phyloP scores from a whole-genome alignment of 2,113 vertebrate species.

The Colossoma macropomum region DNA sequence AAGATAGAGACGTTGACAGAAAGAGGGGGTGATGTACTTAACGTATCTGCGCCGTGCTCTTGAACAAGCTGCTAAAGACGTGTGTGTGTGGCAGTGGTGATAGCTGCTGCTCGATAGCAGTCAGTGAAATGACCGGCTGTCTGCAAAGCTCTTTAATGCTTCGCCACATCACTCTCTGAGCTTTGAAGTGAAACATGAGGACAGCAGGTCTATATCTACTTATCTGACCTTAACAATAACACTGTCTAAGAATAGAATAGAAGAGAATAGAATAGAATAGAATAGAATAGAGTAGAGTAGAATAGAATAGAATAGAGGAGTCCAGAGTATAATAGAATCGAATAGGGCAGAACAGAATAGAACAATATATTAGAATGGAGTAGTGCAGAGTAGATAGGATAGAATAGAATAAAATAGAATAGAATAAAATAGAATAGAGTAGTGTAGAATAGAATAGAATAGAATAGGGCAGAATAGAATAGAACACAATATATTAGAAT shows the following conservation, averaged over 20 bases:
- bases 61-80: slow-evolving; percentile 77
- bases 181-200: slow-evolving; percentile 74
- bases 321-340: not conserved
- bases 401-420: not conserved
- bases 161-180: slow-evolving; percentile 71
- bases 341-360: not conserved
- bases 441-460: not conserved
- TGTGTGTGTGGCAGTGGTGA: slow-evolving; percentile 68
- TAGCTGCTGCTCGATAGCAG: slow-evolving; percentile 79
- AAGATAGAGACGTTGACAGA: slow-evolving; percentile 56
- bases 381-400: not conserved
- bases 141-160: slow-evolving; percentile 77
- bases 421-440: not conserved
- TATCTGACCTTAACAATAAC: slow-evolving; percentile 32
- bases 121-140: slow-evolving; percentile 77
- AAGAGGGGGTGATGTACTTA: slow-evolving; percentile 77
- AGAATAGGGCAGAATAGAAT: not conserved
- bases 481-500: not conserved
- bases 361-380: slow-evolving; percentile 1
- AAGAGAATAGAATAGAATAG: not conserved
- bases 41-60: slow-evolving; percentile 77
- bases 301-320: not conserved
- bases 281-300: not conserved
- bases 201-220: slow-evolving; percentile 69
- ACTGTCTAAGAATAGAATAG: slow-evolving; percentile 6